Base-by-base conservation (phyloP, 2,888 invertebrate genomes). In the Lucinisca nassula region DNA sequence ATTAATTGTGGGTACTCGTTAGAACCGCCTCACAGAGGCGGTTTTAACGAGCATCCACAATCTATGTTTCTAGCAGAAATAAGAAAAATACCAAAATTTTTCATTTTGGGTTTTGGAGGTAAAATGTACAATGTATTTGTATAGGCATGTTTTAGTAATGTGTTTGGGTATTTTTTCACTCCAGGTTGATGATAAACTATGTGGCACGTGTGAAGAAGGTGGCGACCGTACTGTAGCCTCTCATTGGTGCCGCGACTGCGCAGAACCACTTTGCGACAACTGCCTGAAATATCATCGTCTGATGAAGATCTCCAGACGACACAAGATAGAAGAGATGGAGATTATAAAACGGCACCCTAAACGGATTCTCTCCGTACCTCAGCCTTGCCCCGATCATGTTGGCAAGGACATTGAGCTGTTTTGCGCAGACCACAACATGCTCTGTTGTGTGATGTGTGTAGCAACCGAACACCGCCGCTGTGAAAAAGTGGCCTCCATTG, bases 201-300 rank as follows among this genome's bases (percentile, higher is more conserved):
- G 90, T 73, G 90, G 90, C 58, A 85, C 88, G 35, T 90, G 90
- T 45, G 88, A 90, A 70, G 88, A 90, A 61, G 90, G 90, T 35
- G 90, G 90, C 0, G 86, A 90, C 74, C 87, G 49, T 3, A 88
- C 88, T 4, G 35, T 90, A 32, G 90, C 90, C 38, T 88, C 90
- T n/a, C 85, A 88, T 38, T 90, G 90, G 90, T 90, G 90, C 72
- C 86, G 90, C n/a, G 90, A 90, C 72, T 90, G 90, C 67, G 87
- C 87, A 32, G 90, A 90, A 32, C 86, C 90, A 8, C 84, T 90
- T 10, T 90, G 90, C 40, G 90, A 90, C 67, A 88, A 85, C 82
- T 90, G 90, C 67, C 85, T 90, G 14, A 88, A 87, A 61, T 90
- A 90, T 75, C 90, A 90, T 76, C 82, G 88, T 12, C 85, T 88